A percentile compares a stretch with the other conserved stretches of the same genome.
Evolutionary conservation across 2,888 invertebrate genomes (phyloP).

Genomic region (Andrena flavipes): DNA sequence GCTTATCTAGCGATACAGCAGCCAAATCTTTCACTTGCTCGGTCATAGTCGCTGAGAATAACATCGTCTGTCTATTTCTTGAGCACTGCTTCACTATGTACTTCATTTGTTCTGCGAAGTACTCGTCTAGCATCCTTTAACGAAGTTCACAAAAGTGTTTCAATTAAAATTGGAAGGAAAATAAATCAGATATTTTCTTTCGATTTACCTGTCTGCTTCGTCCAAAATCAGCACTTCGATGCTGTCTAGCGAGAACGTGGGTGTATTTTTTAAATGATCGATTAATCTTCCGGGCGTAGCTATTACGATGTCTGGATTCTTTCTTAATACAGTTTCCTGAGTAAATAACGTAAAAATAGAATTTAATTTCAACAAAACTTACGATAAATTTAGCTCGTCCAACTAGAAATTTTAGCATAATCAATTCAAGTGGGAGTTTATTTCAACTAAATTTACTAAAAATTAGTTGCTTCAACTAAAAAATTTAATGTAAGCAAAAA

Average conservation of each 20-base stretch:
- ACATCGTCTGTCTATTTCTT: slow-evolving; percentile 96
- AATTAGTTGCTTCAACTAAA: no score
- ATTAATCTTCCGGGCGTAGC: slow-evolving; percentile 99
- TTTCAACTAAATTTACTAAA: no score
- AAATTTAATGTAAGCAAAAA: no score
- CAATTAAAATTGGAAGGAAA: no score
- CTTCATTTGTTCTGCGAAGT: slow-evolving; percentile 99
- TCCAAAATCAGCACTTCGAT: slow-evolving; percentile 95
- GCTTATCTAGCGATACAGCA: slow-evolving; percentile 95
- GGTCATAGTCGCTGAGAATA: slow-evolving; percentile 99
- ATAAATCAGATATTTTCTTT: neutral
- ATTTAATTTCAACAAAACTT: no score
- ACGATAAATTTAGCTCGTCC: no score
- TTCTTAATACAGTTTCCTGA: slow-evolving; percentile 92
- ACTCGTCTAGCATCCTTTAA: slow-evolving; percentile 97
- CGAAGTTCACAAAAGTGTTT: slow-evolving; percentile 13
- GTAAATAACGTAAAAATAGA: slow-evolving; percentile 16
- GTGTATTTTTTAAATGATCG: slow-evolving; percentile 98
- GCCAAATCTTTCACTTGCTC: slow-evolving; percentile 98
- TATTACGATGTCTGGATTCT: slow-evolving; percentile 98
- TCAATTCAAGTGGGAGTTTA: no score
- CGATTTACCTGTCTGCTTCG: slow-evolving; percentile 89
- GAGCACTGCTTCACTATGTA: slow-evolving; percentile 98
- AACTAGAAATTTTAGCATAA: no score
- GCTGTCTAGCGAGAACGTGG: slow-evolving; percentile 94